Evolutionary conservation across 2,797 vertebrate genomes (phyloP).

Genomic region (Macrochelys suwanniensis): DNA sequence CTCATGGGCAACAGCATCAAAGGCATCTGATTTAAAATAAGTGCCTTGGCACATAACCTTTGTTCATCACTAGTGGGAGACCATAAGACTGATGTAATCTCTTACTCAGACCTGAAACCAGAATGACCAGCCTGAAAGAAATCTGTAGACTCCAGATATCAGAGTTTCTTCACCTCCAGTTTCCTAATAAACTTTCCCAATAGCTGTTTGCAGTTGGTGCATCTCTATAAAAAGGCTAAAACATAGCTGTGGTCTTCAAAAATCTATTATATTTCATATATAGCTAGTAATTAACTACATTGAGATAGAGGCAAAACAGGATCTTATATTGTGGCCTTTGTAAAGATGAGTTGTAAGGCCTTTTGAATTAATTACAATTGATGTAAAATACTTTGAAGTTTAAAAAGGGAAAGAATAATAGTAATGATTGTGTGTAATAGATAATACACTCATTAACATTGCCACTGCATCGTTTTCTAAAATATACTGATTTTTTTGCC

Average conservation of each 20-base stretch:
- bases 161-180: background rate
- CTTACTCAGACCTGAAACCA: background rate
- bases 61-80: background rate
- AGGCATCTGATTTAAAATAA: background rate
- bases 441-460: slow-evolving; percentile 31
- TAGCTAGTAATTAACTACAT: background rate
- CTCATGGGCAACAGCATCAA: background rate
- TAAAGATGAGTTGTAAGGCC: background rate
- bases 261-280: background rate
- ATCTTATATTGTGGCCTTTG: background rate
- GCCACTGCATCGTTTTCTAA: slow-evolving; percentile 9
- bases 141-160: background rate
- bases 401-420: background rate
- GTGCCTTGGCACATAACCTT: background rate
- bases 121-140: background rate
- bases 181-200: background rate
- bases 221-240: background rate
- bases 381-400: slow-evolving; percentile 32
- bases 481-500: background rate
- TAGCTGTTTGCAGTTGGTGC: background rate
- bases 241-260: background rate
- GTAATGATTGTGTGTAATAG: slow-evolving; percentile 46
- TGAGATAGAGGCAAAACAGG: background rate
- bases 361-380: slow-evolving; percentile 42
- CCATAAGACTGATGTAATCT: background rate